Base-by-base conservation (phyloP, 2,113 vertebrate species). In the Petroica traversi region DNA sequence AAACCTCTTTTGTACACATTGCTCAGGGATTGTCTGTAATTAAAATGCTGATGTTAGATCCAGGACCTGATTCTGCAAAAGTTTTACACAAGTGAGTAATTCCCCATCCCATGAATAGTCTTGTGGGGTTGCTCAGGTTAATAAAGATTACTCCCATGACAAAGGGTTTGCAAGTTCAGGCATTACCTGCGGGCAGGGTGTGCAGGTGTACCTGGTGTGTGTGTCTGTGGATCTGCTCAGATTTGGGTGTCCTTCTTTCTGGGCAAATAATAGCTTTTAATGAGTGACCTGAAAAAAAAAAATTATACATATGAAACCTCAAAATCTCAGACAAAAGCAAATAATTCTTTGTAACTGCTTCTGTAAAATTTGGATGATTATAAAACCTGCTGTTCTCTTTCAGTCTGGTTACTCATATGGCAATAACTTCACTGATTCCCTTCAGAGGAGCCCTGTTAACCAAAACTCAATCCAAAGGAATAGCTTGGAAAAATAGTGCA, bases 21-120 rank as follows among this genome's bases (percentile, higher is more conserved):
- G 97, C 97, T 97, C 58, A 62, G 91, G 98, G 97, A 97, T 97
- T 98, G 96, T 97, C 98, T 98, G 98, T 98, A 98, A 98, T 98
- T 98, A 98, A 98, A 98, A 98, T 98, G 97, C 96, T 97, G 96
- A 97, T 97, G 96, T 97, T 95, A 91, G 92, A 97, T 89, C 91
- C 95, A 95, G 95, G 92, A 91, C 95, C 88, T 93, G 93, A 95
- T 98, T 90, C 93, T 97, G 94, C 87, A 96, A 73, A 91, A 94
- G 94, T 97, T 96, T 97, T 97, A 72, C 96, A 94, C 78, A 0
- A 89, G 93, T 95, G 91, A 95, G 92, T 95, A 97, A 95, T 96
- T 96, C 94, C 85, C 40, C 92, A 28, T 81, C 84, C 93, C 76
- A 89, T 96, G 94, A 97, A 95, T 96, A 92, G 92, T 92, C 80